Evolutionary conservation across 2,888 invertebrate species (phyloP), one percentile per base, ranked within the genome.

Genomic region (Punctoribates punctum): DNA sequence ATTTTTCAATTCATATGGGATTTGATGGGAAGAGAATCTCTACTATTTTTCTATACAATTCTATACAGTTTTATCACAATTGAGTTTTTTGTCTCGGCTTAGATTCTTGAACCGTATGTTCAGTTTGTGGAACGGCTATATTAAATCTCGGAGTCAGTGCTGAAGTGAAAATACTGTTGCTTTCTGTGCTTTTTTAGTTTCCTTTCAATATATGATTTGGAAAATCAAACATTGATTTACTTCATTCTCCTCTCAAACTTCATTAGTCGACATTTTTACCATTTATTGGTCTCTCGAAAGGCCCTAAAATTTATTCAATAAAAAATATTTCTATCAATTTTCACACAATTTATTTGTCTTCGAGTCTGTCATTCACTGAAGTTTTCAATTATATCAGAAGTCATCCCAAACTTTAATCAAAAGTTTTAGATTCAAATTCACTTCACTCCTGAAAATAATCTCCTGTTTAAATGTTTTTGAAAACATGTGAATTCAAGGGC

Each of bases 1-100:
- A 70, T 42, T 70, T 65, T 70, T 46, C 42, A 70, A 70, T 42
- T 42, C 70, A 70, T 70, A 42, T 13, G 70, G 70, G 70, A 38
- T 23, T 70, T 42, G n/a, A 42, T 42, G 13, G 42, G 27, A 62
- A 70, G n/a, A 9, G 34, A 70, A 70, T 42, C 70, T 42, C 70
- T 20, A 23, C 25, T 57, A n/a, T 20, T 54, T n/a, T 54, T 54
- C n/a, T n/a, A 15, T 54, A 20, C 20, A 54, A 8, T 23, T 25
- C 23, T 8, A 23, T 25, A 23, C 23, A 13, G 57, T 25, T 25
- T 23, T 57, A 57, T 25, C 20, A 57, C n/a, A 51, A 51, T 51
- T 51, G n/a, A 51, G 51, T 51, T 51, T n/a, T 60, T 60, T 15
- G 20, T 60, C 11, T 60, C 20, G 20, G 23, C 60, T 60, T 27